Percentiles rank a stretch among this genome's conserved stretches.
These are phyloP conservation scores for Charanyca ferruginea DNA, from an alignment of 2,888 invertebrate species.

Conservation along the genomic window DNA sequence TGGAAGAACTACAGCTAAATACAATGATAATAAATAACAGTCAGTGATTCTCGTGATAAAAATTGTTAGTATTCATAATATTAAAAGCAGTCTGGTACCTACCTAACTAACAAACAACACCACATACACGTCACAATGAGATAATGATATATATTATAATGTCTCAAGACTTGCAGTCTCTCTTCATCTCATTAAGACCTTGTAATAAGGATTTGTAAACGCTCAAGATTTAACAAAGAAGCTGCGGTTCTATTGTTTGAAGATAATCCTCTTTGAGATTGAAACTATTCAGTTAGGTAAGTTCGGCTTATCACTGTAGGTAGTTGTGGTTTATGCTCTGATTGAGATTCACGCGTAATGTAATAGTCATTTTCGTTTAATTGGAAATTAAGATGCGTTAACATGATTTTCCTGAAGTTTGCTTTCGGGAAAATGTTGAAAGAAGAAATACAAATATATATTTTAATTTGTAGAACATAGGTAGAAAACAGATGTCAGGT, in stretches of 20 bases:
- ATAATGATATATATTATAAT: too few species aligned
- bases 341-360: slow-evolving; percentile 20
- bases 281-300: slow-evolving; percentile 55
- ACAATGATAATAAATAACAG: too few species aligned
- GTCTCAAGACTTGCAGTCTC: neutral
- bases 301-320: slow-evolving; percentile 34
- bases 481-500: too few species aligned
- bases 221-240: slow-evolving; percentile 38
- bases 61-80: too few species aligned
- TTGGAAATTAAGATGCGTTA: slow-evolving; percentile 33
- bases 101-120: too few species aligned
- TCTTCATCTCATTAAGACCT: slow-evolving; percentile 3
- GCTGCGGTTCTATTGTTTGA: slow-evolving; percentile 36
- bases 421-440: neutral
- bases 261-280: slow-evolving; percentile 50
- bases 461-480: too few species aligned
- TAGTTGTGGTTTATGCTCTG: slow-evolving; percentile 31
- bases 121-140: neutral
- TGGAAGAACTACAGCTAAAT: too few species aligned
- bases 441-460: too few species aligned
- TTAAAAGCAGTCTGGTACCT: too few species aligned
- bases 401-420: neutral
- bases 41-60: too few species aligned
- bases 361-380: slow-evolving; percentile 25
- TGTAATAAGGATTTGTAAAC: slow-evolving; percentile 28